These are phyloP conservation scores for Cottoperca gobio DNA, from an alignment of 2,797 vertebrate species.

Conservation along the genomic window DNA sequence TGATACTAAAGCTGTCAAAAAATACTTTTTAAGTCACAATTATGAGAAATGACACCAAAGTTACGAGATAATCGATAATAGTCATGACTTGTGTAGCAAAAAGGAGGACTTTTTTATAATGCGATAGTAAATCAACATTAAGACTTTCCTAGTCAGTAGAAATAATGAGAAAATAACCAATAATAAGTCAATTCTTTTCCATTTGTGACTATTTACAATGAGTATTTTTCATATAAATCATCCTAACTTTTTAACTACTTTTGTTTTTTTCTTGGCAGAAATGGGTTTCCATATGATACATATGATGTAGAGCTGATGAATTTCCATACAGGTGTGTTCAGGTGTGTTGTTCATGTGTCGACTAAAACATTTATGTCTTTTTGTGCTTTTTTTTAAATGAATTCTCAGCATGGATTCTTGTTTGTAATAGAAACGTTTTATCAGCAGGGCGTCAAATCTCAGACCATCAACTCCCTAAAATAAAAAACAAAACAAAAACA, in stretches of 20 bases:
- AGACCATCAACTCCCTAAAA: not conserved
- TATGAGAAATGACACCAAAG: too few relatives aligned
- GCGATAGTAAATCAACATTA: not conserved
- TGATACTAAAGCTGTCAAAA: not conserved
- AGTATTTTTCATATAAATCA: not conserved
- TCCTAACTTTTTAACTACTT: not conserved
- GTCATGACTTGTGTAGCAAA: too few relatives aligned
- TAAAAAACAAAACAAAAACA: not conserved
- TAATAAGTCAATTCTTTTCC: not conserved
- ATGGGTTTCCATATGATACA: not conserved
- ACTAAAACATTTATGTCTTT: not conserved
- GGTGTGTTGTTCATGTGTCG: not conserved
- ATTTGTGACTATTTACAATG: too few relatives aligned
- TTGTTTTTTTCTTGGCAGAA: not conserved
- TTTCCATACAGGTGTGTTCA: not conserved
- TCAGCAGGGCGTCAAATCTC: not conserved
- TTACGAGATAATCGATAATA: too few relatives aligned
- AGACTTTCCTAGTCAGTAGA: not conserved
- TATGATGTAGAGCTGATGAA: not conserved
- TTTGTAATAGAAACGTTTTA: slow-evolving; percentile 18
- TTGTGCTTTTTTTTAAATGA: slow-evolving; percentile 31
- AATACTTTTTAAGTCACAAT: too few relatives aligned
- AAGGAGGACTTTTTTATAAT: too few relatives aligned
- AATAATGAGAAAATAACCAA: not conserved
- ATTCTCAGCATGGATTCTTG: not conserved